Evolutionary conservation across 1,140 invertebrate species (phyloP).

Genomic region (Anthonomus grandis): DNA sequence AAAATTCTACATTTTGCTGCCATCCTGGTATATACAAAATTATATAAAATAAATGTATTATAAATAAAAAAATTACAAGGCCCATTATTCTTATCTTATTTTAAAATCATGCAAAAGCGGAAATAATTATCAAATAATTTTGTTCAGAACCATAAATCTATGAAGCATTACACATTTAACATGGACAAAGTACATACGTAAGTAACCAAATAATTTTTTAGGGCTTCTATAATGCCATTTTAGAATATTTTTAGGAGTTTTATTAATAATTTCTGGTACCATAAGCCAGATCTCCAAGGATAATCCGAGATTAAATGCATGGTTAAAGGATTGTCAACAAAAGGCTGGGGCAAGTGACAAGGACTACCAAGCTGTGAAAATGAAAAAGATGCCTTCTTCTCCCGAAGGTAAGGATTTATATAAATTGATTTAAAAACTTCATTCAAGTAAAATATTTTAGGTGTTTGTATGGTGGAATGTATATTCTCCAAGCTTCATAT

Average conservation of each 20-base stretch:
- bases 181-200: neutral
- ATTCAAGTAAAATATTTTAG: conserved; percentile 19
- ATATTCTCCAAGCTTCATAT: conserved; percentile 31
- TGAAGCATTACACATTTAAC: too few species aligned
- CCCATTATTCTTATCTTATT: too few species aligned
- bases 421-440: neutral
- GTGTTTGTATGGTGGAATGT: conserved; percentile 39
- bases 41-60: too few species aligned
- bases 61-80: too few species aligned
- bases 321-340: conserved; percentile 18
- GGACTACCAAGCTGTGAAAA: conserved; percentile 18
- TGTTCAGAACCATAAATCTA: too few species aligned
- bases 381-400: conserved; percentile 15
- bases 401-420: conserved; percentile 18
- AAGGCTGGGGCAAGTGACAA: conserved; percentile 16
- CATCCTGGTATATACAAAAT: too few species aligned
- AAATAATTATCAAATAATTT: too few species aligned
- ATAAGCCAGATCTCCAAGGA: neutral
- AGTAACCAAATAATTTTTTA: too few species aligned
- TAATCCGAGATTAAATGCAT: conserved; percentile 4
- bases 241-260: neutral
- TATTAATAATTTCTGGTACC: neutral
- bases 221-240: neutral
- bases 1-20: too few species aligned
- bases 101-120: too few species aligned